phyloP scores from a whole-genome alignment of 2,113 vertebrate species.

The Odocoileus virginianus region DNA sequence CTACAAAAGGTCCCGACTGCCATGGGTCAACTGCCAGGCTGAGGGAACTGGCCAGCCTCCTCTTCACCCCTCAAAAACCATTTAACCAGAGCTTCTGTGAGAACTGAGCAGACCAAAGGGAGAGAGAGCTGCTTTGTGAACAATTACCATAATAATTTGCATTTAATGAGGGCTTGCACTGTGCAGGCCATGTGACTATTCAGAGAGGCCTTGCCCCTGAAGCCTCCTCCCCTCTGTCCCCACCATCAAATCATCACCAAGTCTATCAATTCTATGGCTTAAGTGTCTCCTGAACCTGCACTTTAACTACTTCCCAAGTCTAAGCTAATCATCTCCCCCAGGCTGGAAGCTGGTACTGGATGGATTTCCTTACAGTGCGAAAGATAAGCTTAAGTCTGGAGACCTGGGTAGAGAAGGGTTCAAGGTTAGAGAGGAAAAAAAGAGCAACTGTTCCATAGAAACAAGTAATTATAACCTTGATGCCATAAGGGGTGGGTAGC shows the following conservation, averaged over 20 bases:
- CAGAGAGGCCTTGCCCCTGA: no score
- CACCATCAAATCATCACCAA: background rate
- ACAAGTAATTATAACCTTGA: background rate
- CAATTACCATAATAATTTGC: background rate
- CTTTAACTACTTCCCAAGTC: no score
- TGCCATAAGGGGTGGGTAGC: no score
- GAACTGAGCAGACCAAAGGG: background rate
- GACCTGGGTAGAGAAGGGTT: background rate
- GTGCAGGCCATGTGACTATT: accelerated
- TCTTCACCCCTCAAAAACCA: background rate
- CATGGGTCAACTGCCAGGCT: background rate
- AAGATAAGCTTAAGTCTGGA: background rate
- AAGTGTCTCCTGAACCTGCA: background rate
- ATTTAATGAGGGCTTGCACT: background rate
- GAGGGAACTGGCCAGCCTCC: background rate
- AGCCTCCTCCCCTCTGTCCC: background rate
- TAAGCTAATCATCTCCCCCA: background rate
- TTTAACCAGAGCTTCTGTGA: background rate
- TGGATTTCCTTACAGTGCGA: no score
- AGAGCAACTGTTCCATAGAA: background rate
- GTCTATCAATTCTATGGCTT: background rate
- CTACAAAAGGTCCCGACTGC: background rate
- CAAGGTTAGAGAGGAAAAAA: background rate
- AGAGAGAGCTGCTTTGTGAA: background rate
- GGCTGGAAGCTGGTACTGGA: accelerated